Evolutionary conservation across 2,797 vertebrate genomes (phyloP).

Genomic region (Brotogeris chrysoptera): DNA sequence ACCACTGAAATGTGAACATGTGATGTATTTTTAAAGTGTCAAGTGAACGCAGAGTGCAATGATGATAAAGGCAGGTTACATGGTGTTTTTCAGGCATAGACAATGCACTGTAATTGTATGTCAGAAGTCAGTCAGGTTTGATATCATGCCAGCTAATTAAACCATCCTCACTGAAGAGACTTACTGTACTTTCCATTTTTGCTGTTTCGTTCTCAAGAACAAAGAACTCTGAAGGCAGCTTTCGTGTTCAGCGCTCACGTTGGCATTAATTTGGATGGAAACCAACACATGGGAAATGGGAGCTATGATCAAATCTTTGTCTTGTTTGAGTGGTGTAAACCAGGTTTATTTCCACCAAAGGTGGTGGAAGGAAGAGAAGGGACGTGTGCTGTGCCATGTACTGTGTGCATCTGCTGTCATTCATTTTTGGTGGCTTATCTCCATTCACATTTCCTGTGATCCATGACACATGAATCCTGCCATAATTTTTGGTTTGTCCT

Average conservation of each 20-base stretch:
- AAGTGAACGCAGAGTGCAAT: neutral
- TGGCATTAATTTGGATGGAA: neutral
- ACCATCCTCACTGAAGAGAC: neutral
- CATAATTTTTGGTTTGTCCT: neutral
- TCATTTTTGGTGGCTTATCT: neutral
- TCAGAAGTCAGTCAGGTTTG: slow-evolving; percentile 5
- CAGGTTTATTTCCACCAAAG: neutral
- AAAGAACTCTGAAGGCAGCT: neutral
- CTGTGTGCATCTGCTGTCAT: neutral
- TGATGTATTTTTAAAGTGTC: neutral
- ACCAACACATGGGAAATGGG: neutral
- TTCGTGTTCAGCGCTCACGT: neutral
- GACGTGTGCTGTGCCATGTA: accelerated
- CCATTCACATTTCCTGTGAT: neutral
- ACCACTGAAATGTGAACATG: neutral
- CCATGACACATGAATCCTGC: neutral
- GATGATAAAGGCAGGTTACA: neutral
- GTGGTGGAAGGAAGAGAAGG: neutral
- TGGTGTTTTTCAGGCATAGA: neutral
- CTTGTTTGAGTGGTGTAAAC: neutral
- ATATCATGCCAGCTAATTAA: slow-evolving; percentile 27
- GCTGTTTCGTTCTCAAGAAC: neutral
- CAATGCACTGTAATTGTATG: neutral
- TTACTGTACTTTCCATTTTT: neutral
- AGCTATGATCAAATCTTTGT: neutral